Base-by-base conservation (phyloP, 2,797 vertebrate genomes). In the Xenentodon cancila region DNA sequence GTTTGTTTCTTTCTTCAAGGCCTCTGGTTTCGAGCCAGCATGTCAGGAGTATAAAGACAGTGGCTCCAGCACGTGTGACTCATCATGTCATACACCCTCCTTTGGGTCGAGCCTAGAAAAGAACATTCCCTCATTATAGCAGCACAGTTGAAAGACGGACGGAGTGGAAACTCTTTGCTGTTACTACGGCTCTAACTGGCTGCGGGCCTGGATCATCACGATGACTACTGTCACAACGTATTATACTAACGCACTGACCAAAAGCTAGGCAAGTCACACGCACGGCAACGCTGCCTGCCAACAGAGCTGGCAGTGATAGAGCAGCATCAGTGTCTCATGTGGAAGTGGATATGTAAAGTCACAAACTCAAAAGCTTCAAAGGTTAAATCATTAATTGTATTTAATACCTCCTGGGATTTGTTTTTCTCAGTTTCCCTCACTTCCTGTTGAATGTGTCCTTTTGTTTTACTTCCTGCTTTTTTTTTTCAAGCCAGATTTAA, bases 51-150 rank as follows among this genome's bases (percentile, higher is more conserved):
- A 70, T 37, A 76, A 80, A 89, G 79, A 82, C 76, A 87, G 84
- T 72, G 67, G 73, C 83, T 57, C 22, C 67, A 70, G 68, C 57
- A 54, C 21, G 59, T 55, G 71, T 89, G 88, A 87, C 60, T 89
- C 89, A 87, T 69, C 50, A 12, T 56, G 57, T 30, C 20, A 21
- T 52, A 45, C 45, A 61, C 9, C 34, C 58, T 79, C 79, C 64
- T 62, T 34, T 60, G 81, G 79, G 84, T 81, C 75, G 54, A 72
- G 73, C 82, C 80, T 46, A 64, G 63, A 83, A 80, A 87, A 83
- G 77, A 80, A 81, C 78, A 85, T 77, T 84, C 79, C 57, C 82
- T 88, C 73, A 81, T 89, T 83, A 88, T 49, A 74, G 74, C 70
- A 75, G 79, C 49, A 77, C 49, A 75, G 77, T 78, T 86, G 75